Conservation (phyloP, 2,113 vertebrate species). For the Oxyruncus cristatus region DNA sequence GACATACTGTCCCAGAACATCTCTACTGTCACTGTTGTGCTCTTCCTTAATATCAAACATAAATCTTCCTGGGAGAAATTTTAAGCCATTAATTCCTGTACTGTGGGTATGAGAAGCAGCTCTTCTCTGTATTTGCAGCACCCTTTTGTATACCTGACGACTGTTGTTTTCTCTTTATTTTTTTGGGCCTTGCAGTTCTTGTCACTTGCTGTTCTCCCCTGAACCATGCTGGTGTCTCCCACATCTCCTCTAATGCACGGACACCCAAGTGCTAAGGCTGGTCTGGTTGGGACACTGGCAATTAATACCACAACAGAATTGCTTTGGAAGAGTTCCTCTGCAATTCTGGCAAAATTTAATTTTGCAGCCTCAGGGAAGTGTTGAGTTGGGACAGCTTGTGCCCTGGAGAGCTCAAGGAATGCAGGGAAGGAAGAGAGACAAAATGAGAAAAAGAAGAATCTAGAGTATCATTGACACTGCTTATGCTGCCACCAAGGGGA, state of each 20-base stretch:
- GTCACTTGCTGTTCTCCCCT: background rate
- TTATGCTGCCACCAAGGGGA: constrained; percentile 32
- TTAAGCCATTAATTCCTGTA: background rate
- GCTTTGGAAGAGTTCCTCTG: background rate
- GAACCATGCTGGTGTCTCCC: background rate
- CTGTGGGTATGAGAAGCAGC: background rate
- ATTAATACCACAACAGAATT: background rate
- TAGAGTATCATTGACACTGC: background rate
- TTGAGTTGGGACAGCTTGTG: background rate
- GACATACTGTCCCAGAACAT: background rate
- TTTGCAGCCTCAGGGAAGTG: background rate
- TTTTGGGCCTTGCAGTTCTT: background rate
- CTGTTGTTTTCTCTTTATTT: background rate
- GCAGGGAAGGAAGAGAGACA: background rate
- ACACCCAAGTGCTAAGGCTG: background rate
- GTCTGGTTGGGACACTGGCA: background rate
- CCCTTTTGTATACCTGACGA: background rate
- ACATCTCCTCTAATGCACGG: background rate
- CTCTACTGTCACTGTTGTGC: background rate
- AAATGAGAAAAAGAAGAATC: background rate
- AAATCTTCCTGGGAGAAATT: background rate
- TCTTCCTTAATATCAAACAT: background rate
- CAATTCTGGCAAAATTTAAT: background rate
- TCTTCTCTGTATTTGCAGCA: background rate
- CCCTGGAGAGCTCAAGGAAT: background rate